These are phyloP conservation scores for Epiperipatus broadwayi DNA, from an alignment of 2,888 invertebrate genomes.

Conservation along the genomic window DNA sequence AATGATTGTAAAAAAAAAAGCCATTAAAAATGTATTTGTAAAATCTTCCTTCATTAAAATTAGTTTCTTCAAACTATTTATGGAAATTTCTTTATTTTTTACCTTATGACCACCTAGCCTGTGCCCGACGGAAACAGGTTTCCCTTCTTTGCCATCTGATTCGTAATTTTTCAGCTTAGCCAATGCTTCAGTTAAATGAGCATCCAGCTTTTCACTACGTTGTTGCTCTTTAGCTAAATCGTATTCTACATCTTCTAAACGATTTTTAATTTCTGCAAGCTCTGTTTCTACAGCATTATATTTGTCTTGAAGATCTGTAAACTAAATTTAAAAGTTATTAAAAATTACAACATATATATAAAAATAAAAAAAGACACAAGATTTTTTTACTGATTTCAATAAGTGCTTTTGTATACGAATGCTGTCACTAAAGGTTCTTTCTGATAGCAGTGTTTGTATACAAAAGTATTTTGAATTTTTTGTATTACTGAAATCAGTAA, in stretches of 20 bases:
- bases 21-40: not conserved
- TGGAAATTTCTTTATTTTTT: not conserved
- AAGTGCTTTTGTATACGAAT: no score
- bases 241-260: constrained; percentile 86
- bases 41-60: constrained; percentile 17
- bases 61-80: constrained; percentile 14
- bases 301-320: constrained; percentile 67
- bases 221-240: constrained; percentile 59
- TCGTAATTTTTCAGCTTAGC: constrained; percentile 56
- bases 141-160: constrained; percentile 23
- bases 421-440: no score
- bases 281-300: constrained; percentile 79
- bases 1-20: not conserved
- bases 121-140: constrained; percentile 21
- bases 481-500: no score
- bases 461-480: no score
- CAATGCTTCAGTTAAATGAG: constrained; percentile 74
- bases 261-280: constrained; percentile 80
- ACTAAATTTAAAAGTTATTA: no score
- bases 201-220: constrained; percentile 74
- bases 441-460: no score
- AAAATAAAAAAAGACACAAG: no score
- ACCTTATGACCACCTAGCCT: constrained; percentile 17
- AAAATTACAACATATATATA: no score
- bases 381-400: no score